Conservation (phyloP, 2,113 vertebrate species). For the Callorhinus ursinus region DNA sequence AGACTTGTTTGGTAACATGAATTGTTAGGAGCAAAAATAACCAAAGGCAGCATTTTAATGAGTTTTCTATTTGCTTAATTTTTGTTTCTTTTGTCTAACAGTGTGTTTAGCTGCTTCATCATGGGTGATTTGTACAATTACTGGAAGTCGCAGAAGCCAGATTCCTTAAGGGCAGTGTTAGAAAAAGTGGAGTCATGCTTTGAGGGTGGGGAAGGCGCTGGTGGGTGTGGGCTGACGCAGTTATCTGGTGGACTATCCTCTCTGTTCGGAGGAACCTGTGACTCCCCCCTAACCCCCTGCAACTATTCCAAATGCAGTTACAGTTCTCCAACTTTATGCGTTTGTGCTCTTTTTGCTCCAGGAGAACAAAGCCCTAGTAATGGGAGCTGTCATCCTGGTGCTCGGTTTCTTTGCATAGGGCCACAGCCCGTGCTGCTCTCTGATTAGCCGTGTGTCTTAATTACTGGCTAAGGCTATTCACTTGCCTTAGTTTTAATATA, state of each 20-base stretch:
- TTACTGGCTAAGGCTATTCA: slow-evolving; percentile 50
- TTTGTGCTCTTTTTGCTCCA: slow-evolving; percentile 46
- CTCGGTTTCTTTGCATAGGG: slow-evolving; percentile 55
- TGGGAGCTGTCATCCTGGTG: slow-evolving; percentile 52
- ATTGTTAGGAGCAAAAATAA: slow-evolving; percentile 57
- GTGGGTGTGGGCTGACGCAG: slow-evolving; percentile 72
- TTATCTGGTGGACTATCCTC: slow-evolving; percentile 51
- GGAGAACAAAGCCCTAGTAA: slow-evolving; percentile 72
- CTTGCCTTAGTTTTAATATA: slow-evolving; percentile 63
- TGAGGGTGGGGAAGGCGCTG: slow-evolving; percentile 50
- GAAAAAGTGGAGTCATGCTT: slow-evolving; percentile 78
- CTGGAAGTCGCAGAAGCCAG: slow-evolving; percentile 68
- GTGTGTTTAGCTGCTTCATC: slow-evolving; percentile 57
- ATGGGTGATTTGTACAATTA: slow-evolving; percentile 62
- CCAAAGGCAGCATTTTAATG: slow-evolving; percentile 41
- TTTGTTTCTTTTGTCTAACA: slow-evolving; percentile 70
- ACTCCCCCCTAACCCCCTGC: neutral
- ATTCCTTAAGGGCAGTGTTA: slow-evolving; percentile 64
- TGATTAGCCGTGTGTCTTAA: slow-evolving; percentile 64
- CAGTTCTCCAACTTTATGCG: slow-evolving; percentile 48
- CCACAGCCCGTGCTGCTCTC: slow-evolving; percentile 41
- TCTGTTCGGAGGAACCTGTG: slow-evolving; percentile 2
- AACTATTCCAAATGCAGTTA: neutral
- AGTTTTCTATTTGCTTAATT: slow-evolving; percentile 62
- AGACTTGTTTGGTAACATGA: slow-evolving; percentile 34